phyloP scores from a whole-genome alignment of 2,113 vertebrate genomes.

The Perca schrenkii region DNA sequence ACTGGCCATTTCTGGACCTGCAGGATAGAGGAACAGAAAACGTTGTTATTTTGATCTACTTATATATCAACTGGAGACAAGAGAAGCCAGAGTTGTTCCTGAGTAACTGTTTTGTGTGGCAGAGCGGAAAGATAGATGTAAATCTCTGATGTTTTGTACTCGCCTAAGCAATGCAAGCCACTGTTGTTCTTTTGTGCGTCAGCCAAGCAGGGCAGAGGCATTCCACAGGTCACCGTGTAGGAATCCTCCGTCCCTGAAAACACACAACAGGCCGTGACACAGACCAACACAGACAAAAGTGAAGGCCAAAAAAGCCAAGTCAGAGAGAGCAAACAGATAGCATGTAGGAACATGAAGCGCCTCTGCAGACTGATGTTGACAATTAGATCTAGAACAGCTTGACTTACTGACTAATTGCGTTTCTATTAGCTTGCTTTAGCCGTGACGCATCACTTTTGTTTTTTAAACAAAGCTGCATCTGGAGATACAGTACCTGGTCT shows the following conservation, averaged over 20 bases:
- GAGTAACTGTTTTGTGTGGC: slow-evolving; percentile 54
- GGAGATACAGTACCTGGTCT: not conserved
- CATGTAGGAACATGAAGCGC: slow-evolving; percentile 72
- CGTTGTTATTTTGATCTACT: slow-evolving; percentile 26
- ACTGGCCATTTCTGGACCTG: slow-evolving; percentile 80
- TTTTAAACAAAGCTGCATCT: slow-evolving; percentile 3
- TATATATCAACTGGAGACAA: slow-evolving; percentile 46
- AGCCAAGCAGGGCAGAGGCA: slow-evolving; percentile 83
- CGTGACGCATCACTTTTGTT: not conserved
- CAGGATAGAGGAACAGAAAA: slow-evolving; percentile 69
- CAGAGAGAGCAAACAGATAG: slow-evolving; percentile 67
- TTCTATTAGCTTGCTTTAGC: not conserved
- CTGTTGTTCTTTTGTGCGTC: slow-evolving; percentile 83
- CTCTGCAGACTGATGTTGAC: slow-evolving; percentile 42
- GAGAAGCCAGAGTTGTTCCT: slow-evolving; percentile 13
- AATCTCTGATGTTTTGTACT: slow-evolving; percentile 74
- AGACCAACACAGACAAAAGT: slow-evolving; percentile 65
- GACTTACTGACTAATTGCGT: not conserved
- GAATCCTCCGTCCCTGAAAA: slow-evolving; percentile 87
- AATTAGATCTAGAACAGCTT: slow-evolving; percentile 10
- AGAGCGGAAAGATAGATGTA: slow-evolving; percentile 73
- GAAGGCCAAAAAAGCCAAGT: slow-evolving; percentile 65
- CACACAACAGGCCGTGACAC: slow-evolving; percentile 69
- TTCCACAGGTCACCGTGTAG: slow-evolving; percentile 88
- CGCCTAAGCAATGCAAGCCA: slow-evolving; percentile 81